A percentile compares a stretch with the other conserved stretches of the same genome.
Evolutionary conservation across 2,797 vertebrate species (phyloP).

Genomic region (Tapera naevia): DNA sequence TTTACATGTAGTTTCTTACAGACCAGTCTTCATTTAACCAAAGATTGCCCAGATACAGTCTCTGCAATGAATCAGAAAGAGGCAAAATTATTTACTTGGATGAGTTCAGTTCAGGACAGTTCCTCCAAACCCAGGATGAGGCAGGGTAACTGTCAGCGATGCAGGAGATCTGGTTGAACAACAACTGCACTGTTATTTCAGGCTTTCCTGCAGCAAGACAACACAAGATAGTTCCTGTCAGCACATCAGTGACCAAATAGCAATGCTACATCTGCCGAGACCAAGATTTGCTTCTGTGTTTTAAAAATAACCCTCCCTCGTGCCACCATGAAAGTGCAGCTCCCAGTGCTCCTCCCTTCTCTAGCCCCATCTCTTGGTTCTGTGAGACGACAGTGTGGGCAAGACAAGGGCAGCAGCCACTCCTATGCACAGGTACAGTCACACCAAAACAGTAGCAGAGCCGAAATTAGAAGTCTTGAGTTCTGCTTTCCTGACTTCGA

Average conservation of each 20-base stretch:
- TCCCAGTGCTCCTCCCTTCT: not conserved
- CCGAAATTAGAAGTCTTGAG: not conserved
- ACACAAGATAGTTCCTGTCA: not conserved
- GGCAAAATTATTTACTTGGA: conserved; percentile 67
- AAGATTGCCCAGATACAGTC: not conserved
- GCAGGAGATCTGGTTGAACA: conserved; percentile 69
- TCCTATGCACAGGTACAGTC: not conserved
- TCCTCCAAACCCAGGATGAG: conserved; percentile 76
- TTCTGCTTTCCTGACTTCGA: not conserved
- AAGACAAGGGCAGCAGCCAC: not conserved
- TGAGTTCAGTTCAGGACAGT: conserved; percentile 54
- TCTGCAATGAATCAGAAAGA: not conserved
- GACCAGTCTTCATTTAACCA: not conserved
- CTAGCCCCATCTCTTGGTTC: accelerated
- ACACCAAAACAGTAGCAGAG: not conserved
- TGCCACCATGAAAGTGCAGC: not conserved
- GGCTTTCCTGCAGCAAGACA: conserved; percentile 71
- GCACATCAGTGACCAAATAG: not conserved
- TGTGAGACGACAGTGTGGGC: not conserved
- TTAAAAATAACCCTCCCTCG: not conserved
- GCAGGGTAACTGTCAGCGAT: conserved; percentile 70
- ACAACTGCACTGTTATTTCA: conserved; percentile 41
- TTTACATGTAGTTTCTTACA: not conserved
- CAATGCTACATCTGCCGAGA: not conserved
- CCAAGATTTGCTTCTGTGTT: not conserved